Conservation (phyloP, 2,888 invertebrate species). For the Rhagonycha lutea region DNA sequence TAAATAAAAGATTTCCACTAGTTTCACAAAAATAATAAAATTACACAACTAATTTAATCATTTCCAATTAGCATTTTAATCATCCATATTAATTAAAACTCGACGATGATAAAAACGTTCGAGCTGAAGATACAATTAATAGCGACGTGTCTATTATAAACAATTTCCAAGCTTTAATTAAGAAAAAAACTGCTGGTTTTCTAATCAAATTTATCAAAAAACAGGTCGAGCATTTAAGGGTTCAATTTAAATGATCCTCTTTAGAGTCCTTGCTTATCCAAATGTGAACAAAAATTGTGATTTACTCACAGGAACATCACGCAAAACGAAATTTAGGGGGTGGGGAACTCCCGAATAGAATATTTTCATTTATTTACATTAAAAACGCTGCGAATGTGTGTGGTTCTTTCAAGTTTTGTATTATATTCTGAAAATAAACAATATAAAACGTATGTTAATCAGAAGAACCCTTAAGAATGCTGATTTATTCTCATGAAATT, state of each 20-base stretch:
- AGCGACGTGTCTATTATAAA: background rate
- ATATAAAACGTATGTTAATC: no score
- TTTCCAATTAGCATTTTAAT: background rate
- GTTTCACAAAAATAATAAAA: background rate
- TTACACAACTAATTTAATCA: background rate
- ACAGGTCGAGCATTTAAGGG: background rate
- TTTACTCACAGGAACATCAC: background rate
- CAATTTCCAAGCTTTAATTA: background rate
- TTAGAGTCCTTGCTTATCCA: background rate
- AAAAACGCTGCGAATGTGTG: no score
- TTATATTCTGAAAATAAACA: no score
- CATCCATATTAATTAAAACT: background rate
- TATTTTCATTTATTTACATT: no score
- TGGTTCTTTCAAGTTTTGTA: no score
- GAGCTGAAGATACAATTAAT: background rate
- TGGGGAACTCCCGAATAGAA: background rate
- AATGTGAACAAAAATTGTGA: background rate
- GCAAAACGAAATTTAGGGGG: background rate
- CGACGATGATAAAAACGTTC: background rate
- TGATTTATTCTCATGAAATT: no score
- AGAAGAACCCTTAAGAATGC: no score
- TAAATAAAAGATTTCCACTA: background rate
- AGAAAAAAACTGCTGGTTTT: background rate
- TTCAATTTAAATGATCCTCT: background rate
- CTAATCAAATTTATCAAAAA: background rate